phyloP scores from a whole-genome alignment of 1,140 invertebrate genomes.

The Bathynomus jamesi region DNA sequence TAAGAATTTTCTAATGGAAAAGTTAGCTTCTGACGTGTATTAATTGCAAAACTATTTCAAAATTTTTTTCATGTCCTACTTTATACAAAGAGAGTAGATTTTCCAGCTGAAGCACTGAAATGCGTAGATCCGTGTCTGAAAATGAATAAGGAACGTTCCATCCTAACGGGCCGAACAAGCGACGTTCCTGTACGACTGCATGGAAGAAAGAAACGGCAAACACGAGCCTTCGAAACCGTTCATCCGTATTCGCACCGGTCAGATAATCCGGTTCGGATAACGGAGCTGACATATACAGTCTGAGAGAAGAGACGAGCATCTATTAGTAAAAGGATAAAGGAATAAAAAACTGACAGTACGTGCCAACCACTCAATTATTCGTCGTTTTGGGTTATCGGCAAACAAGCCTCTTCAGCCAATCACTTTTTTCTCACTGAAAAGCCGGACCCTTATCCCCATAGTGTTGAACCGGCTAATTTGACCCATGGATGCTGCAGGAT shows the following conservation, averaged over 20 bases:
- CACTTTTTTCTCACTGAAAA: no score
- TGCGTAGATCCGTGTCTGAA: conserved; percentile 87
- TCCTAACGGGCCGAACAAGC: conserved; percentile 85
- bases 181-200: conserved; percentile 68
- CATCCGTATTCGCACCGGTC: conserved; percentile 65
- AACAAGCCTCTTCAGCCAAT: no score
- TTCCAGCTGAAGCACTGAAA: conserved; percentile 73
- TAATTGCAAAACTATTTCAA: not conserved
- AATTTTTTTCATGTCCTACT: conserved; percentile 39
- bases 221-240: conserved; percentile 61
- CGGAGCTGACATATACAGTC: conserved; percentile 77
- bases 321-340: no score
- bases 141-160: conserved; percentile 96
- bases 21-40: not conserved
- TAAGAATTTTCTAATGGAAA: not conserved
- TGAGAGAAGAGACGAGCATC: conserved; percentile 23
- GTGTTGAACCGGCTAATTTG: no score
- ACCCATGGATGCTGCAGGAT: no score
- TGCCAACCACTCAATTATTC: no score
- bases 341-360: not conserved
- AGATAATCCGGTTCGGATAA: conserved; percentile 82
- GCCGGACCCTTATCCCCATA: no score
- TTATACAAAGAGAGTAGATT: conserved; percentile 53
- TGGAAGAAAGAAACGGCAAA: conserved; percentile 53
- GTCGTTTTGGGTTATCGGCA: no score